Base-by-base conservation (phyloP, 2,797 vertebrate species). In the Hypotaenidia philippensis region DNA sequence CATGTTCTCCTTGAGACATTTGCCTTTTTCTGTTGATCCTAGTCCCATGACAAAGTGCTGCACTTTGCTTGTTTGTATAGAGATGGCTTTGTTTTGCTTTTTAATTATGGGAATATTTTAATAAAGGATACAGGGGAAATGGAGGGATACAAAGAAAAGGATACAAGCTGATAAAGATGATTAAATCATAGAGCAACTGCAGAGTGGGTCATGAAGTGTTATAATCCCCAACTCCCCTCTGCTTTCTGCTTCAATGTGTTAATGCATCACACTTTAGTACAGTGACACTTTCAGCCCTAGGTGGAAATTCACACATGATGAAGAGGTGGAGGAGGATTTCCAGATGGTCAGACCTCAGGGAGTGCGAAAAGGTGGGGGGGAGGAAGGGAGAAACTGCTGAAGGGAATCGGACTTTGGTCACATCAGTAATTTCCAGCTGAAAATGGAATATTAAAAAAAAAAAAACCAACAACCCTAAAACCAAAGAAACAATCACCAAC, bases 231-330 rank as follows among this genome's bases (percentile, higher is more conserved):
- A 94, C 96, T 96, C 95, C 96, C 96, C 96, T 97, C 96, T 97
- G 96, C 95, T 97, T 97, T 96, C 96, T 95, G 96, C 95, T 94
- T 96, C 96, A 94, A 96, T 94, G 96, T 96, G 96, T 97, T 96
- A 96, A 96, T 96, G 96, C 96, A 97, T 96, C 96, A 96, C 95
- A 95, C 96, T 97, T 97, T 96, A 95, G 95, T 96, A 95, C 96
- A 92, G 96, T 96, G 96, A 96, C 91, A 97, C 96, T 97, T 97
- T 97, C 96, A 97, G 96, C 96, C 96, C 95, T 96, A 96, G 96
- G 96, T 97, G 96, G 96, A 97, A 97, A 96, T 95, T 97, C 96
- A 97, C 96, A 97, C 96, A 96, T 97, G 96, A 97, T 96, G 96
- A 97, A 97, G 96, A 97, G 95, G 96, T 95, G 96, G 96, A 96